phyloP scores from a whole-genome alignment of 2,888 invertebrate species.

The Catocala nupta region DNA sequence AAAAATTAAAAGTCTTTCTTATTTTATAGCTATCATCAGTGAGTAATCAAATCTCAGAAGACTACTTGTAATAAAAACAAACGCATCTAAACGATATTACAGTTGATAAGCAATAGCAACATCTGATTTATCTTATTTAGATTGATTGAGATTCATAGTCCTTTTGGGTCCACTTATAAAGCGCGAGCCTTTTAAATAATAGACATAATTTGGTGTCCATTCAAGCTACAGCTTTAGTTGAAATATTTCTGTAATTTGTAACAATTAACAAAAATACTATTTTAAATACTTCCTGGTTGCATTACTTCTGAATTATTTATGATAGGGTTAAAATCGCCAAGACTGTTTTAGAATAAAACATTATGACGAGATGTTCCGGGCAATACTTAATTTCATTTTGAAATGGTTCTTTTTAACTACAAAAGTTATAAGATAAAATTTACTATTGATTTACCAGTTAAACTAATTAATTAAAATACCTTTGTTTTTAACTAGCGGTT shows the following conservation, averaged over 20 bases:
- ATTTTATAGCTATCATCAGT: too few relatives aligned
- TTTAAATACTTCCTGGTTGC: slow-evolving; percentile 19
- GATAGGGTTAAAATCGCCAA: slow-evolving; percentile 9
- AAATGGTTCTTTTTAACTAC: too few relatives aligned
- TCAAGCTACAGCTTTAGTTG: slow-evolving; percentile 31
- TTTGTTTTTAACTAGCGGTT: too few relatives aligned
- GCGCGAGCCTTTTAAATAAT: slow-evolving; percentile 35
- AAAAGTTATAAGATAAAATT: too few relatives aligned
- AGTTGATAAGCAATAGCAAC: slow-evolving; percentile 2
- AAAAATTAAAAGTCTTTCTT: too few relatives aligned
- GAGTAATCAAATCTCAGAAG: too few relatives aligned
- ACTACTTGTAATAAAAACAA: too few relatives aligned
- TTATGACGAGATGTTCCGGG: neutral
- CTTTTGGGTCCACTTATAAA: slow-evolving; percentile 32
- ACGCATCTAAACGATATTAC: neutral
- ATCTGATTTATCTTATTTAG: slow-evolving; percentile 27
- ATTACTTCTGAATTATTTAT: slow-evolving; percentile 16
- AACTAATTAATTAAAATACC: too few relatives aligned
- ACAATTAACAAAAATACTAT: slow-evolving; percentile 31
- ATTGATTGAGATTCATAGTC: slow-evolving; percentile 34
- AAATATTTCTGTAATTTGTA: slow-evolving; percentile 40
- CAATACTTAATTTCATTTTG: too few relatives aligned
- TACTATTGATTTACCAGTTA: too few relatives aligned
- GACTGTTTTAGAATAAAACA: too few relatives aligned
- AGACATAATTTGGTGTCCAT: slow-evolving; percentile 39